Evolutionary conservation across 2,797 vertebrate genomes (phyloP).

Genomic region (Limosa lapponica): DNA sequence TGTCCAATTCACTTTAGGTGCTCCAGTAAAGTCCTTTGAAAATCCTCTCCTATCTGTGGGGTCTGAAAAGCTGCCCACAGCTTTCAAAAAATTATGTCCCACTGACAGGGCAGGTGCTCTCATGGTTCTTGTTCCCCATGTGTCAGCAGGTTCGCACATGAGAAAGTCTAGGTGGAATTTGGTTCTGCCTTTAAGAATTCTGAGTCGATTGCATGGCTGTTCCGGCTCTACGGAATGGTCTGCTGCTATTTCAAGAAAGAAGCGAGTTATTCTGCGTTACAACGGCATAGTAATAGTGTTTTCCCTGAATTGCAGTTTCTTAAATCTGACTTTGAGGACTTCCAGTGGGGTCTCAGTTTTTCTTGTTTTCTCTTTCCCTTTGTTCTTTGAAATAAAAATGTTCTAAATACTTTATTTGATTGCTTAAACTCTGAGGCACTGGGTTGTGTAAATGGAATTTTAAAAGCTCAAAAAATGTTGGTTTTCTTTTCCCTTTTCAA

Average conservation of each 20-base stretch:
- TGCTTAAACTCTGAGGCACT: neutral
- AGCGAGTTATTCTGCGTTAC: neutral
- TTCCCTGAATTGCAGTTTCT: conserved; percentile 48
- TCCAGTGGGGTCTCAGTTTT: neutral
- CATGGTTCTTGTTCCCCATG: neutral
- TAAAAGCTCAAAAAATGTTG: neutral
- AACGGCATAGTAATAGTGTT: neutral
- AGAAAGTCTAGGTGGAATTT: neutral
- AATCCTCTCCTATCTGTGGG: neutral
- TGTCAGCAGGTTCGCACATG: neutral
- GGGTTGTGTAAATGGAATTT: neutral
- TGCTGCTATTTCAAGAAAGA: neutral
- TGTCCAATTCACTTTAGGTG: neutral
- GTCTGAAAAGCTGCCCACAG: accelerated
- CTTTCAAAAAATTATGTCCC: neutral
- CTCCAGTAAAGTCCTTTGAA: neutral
- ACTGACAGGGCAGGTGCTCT: neutral
- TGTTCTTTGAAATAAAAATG: neutral
- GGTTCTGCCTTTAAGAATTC: neutral
- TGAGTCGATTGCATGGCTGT: neutral
- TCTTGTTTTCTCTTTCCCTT: conserved; percentile 20
- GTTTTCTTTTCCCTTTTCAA: neutral
- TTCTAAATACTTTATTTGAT: neutral
- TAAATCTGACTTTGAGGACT: conserved; percentile 46
- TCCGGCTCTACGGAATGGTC: neutral